Evolutionary conservation across 2,888 invertebrate genomes (phyloP).

Genomic region (Drosophila pseudotakahashii): DNA sequence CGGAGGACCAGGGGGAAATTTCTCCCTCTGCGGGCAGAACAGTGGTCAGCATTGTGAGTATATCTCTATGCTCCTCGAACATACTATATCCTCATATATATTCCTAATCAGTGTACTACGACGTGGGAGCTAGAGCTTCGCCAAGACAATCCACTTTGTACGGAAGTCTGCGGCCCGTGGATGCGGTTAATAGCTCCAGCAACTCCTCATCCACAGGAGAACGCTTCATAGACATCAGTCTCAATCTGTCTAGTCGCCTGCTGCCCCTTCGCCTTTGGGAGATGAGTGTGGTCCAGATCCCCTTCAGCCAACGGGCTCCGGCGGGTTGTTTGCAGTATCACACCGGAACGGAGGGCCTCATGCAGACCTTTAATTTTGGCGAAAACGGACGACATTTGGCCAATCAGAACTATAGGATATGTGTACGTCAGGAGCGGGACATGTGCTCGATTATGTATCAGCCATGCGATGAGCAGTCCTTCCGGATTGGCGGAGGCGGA

Average conservation of each 20-base stretch:
- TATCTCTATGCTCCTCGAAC: background rate
- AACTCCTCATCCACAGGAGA: conserved; percentile 38
- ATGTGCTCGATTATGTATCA: conserved; percentile 91
- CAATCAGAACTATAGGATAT: conserved; percentile 91
- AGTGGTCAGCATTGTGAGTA: conserved; percentile 92
- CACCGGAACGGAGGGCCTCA: conserved; percentile 86
- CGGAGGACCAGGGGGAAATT: conserved; percentile 86
- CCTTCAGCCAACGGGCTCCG: conserved; percentile 91
- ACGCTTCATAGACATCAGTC: conserved; percentile 80
- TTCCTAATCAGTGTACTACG: conserved; percentile 81
- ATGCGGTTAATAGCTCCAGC: conserved; percentile 38
- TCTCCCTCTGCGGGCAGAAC: conserved; percentile 91
- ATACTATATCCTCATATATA: no score
- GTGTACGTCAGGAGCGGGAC: conserved; percentile 88
- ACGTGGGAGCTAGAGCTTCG: conserved; percentile 74
- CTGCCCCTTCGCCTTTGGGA: conserved; percentile 91
- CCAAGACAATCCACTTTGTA: conserved; percentile 73
- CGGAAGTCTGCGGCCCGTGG: conserved; percentile 65
- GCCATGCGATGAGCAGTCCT: conserved; percentile 91
- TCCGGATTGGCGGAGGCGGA: conserved; percentile 87
- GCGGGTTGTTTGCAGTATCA: conserved; percentile 91
- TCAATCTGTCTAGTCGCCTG: conserved; percentile 87
- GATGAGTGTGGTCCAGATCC: conserved; percentile 90
- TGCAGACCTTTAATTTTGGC: conserved; percentile 92
- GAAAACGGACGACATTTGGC: conserved; percentile 92